Base-by-base conservation (phyloP, 2,797 vertebrate species). In the Gadopsis bispinosus region DNA sequence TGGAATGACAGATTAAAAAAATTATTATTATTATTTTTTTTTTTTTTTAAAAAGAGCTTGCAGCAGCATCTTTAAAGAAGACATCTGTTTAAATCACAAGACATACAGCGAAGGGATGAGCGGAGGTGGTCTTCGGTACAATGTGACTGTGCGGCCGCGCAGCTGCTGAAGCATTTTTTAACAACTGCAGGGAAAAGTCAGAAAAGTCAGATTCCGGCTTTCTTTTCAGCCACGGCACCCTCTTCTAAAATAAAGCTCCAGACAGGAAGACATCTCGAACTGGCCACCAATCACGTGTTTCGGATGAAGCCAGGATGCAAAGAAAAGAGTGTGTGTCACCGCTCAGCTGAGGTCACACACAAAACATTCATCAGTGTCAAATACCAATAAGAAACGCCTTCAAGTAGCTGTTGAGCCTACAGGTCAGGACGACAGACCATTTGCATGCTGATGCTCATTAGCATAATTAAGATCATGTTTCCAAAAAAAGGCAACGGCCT, bases 401-500 rank as follows among this genome's bases (percentile, higher is more conserved):
- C 71, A 82, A 86, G 90, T 81, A 65, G 82, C 79, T 70, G 77
- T 76, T 77, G 50, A 85, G 85, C 59, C 66, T 37, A 70, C 74
- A 83, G 72, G 88, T 90, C 78, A 84, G 71, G 80, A 85, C 77
- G 70, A 88, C 69, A 80, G 11, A 0, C 6, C 74, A 83, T 89
- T 91, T 81, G 83, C 88, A 87, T 71, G 88, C 84, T 86, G 62
- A 77, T 69, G 75, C 75, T 90, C 75, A 92, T 95, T 93, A 92
- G 90, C 88, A 90, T 94, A 93, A 94, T 93, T 84, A 92, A 87
- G 80, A 65, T 69, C 69, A 70, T 73, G 69, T 75, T 85, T 77
- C n/a, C n/a, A 81, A 83, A 86, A 77, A 68, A 79, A 37, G 73
- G 73, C 65, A 73, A 55, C 37, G 69, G 71, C 33, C 26, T 29